Conservation (phyloP, 2,888 invertebrate genomes). For the Pristionchus fissidentatus region DNA sequence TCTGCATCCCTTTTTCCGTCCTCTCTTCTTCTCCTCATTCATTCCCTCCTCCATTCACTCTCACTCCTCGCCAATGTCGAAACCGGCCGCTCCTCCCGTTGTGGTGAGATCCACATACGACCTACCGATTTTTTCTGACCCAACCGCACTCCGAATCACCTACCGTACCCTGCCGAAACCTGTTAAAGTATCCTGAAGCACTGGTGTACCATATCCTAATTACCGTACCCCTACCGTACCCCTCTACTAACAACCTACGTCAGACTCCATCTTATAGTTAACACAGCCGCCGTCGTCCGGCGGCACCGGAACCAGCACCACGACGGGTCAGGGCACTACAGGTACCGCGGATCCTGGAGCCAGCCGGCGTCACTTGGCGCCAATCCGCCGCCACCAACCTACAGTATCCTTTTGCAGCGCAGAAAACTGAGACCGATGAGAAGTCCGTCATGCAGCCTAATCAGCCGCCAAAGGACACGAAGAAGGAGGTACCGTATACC, state of each 20-base stretch:
- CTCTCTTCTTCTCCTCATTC: not conserved
- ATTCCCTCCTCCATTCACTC: not conserved
- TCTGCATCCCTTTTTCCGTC: not conserved
- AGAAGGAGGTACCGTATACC: slow-evolving; percentile 24
- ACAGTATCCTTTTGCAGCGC: not conserved
- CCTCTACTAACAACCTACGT: not conserved
- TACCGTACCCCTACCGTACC: not conserved
- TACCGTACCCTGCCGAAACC: no score
- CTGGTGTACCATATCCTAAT: no score
- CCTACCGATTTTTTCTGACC: no score
- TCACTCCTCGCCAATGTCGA: slow-evolving; percentile 9
- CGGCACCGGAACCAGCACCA: slow-evolving; percentile 6
- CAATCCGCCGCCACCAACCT: not conserved
- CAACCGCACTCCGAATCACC: not conserved
- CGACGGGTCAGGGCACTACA: slow-evolving; percentile 13
- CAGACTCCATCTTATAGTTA: not conserved
- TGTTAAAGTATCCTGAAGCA: no score
- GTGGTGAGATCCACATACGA: no score
- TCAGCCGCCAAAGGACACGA: slow-evolving; percentile 24
- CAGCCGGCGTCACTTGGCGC: no score
- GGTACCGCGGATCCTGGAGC: not conserved
- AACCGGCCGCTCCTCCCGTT: not conserved
- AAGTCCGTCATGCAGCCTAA: not conserved
- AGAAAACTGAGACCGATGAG: slow-evolving; percentile 5
- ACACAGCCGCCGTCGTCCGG: slow-evolving; percentile 16